Evolutionary conservation across 1,140 invertebrate genomes (phyloP).

Genomic region (Tenebrio molitor): DNA sequence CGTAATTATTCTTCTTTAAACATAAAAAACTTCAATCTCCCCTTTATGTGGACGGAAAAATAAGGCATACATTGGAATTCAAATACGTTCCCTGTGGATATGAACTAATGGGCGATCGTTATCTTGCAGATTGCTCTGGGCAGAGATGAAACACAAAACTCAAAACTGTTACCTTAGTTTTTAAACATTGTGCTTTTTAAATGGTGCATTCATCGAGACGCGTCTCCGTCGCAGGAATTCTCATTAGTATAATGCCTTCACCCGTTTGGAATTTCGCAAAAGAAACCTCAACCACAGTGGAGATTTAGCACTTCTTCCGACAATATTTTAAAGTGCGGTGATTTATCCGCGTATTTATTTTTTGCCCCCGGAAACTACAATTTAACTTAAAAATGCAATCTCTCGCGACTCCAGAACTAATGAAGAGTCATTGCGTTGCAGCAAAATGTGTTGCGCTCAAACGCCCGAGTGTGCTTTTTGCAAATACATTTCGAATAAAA

Average conservation of each 20-base stretch:
- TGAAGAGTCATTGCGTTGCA: too few species aligned
- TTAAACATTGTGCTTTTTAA: background rate
- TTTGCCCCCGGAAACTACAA: too few species aligned
- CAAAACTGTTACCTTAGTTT: conserved; percentile 33
- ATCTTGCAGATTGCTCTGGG: conserved; percentile 35
- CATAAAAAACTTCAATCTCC: conserved; percentile 6
- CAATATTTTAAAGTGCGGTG: background rate
- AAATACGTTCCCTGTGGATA: conserved; percentile 47
- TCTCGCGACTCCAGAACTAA: background rate
- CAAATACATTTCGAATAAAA: too few species aligned
- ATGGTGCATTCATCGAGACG: background rate
- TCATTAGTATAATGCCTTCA: conserved; percentile 14
- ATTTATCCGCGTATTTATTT: background rate
- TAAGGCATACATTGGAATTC: conserved; percentile 48
- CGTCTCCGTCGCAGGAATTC: background rate
- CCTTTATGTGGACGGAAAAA: conserved; percentile 27
- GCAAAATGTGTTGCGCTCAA: too few species aligned
- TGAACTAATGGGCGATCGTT: conserved; percentile 51
- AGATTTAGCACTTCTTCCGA: background rate
- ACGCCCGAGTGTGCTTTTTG: too few species aligned
- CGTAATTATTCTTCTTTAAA: conserved; percentile 16
- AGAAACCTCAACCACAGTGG: background rate
- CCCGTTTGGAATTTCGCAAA: background rate
- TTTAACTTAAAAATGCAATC: background rate
- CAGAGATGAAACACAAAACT: conserved; percentile 36